A percentile compares a stretch with the other conserved stretches of the same genome.
phyloP scores from a whole-genome alignment of 2,797 vertebrate species.

The Botia kubotai region DNA sequence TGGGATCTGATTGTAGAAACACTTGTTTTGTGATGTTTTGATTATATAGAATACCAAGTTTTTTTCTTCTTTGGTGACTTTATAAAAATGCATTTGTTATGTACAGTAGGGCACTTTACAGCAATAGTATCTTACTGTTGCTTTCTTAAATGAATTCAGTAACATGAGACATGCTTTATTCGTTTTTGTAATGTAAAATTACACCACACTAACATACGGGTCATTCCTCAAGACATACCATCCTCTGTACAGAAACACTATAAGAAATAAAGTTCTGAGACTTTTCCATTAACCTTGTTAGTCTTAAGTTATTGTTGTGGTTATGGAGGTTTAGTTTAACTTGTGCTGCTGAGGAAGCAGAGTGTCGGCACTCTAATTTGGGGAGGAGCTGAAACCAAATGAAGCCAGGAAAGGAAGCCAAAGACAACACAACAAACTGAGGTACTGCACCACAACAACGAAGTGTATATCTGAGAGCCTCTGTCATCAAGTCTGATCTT shows the following conservation, averaged over 20 bases:
- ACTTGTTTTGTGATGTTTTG: constrained; percentile 24
- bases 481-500: background rate
- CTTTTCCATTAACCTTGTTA: background rate
- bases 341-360: background rate
- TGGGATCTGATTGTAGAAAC: constrained; percentile 30
- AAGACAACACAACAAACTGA: background rate
- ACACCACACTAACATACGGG: background rate
- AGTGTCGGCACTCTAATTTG: background rate
- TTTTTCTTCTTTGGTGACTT: background rate
- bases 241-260: constrained; percentile 26
- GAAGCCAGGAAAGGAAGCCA: background rate
- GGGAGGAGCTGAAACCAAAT: background rate
- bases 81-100: background rate
- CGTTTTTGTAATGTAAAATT: background rate
- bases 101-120: background rate
- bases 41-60: constrained; percentile 9
- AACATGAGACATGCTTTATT: background rate
- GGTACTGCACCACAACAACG: background rate
- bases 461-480: background rate
- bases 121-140: background rate
- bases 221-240: background rate
- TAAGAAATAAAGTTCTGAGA: background rate
- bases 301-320: background rate
- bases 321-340: background rate
- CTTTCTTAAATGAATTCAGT: background rate